Conservation (phyloP, 2,888 invertebrate species). For the Labia minor region DNA sequence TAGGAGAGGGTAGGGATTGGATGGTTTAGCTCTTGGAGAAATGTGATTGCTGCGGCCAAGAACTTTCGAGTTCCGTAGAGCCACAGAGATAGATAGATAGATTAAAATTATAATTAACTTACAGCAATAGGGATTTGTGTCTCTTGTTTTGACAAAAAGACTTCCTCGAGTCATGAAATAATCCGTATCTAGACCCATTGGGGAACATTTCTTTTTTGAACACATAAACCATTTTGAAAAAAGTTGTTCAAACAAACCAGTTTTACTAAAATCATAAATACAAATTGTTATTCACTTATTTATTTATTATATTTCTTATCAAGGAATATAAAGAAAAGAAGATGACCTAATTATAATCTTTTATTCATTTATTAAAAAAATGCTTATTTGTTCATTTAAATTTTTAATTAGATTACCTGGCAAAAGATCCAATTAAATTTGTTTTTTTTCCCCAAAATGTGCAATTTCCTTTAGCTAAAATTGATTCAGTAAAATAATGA, state of each 20-base stretch:
- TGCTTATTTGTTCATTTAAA: background rate
- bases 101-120: constrained; percentile 25
- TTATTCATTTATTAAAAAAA: background rate
- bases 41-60: too few species aligned
- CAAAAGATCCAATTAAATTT: background rate
- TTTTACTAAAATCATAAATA: background rate
- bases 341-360: background rate
- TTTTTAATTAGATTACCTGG: background rate
- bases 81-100: too few species aligned
- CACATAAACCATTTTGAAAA: constrained; percentile 24
- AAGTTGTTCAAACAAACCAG: background rate
- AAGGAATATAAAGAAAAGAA: background rate
- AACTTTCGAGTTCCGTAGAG: too few species aligned
- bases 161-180: constrained; percentile 30
- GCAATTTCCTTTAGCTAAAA: constrained; percentile 41
- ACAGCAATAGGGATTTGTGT: constrained; percentile 32
- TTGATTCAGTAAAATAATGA: constrained; percentile 46
- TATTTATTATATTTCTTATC: background rate
- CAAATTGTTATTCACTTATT: background rate
- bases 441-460: constrained; percentile 40
- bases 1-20: too few species aligned
- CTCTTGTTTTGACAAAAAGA: constrained; percentile 31
- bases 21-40: too few species aligned
- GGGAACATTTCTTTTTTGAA: constrained; percentile 29
- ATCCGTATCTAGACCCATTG: constrained; percentile 32